Conservation (phyloP, 2,888 invertebrate genomes). For the Pterostichus madidus region DNA sequence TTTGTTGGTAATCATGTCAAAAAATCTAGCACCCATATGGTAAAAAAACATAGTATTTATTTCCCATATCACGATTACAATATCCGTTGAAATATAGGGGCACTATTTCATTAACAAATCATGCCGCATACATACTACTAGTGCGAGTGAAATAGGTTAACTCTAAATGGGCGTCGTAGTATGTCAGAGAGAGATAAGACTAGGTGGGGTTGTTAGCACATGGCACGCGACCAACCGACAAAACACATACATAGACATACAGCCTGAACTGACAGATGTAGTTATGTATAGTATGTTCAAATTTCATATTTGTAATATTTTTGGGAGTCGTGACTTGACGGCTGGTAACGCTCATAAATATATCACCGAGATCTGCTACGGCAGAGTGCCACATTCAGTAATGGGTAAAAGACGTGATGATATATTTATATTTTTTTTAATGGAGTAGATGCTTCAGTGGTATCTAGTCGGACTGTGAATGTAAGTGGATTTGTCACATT, state of each 20-base stretch:
- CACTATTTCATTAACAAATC: conserved; percentile 6
- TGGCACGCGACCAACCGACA: conserved; percentile 21
- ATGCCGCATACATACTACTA: background rate
- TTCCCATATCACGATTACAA: background rate
- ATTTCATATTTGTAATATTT: conserved; percentile 9
- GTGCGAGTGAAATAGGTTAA: background rate
- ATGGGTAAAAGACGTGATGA: too few species aligned
- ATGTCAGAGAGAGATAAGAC: background rate
- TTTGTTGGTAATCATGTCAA: too few species aligned
- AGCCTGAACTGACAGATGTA: conserved; percentile 8
- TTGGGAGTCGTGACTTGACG: too few species aligned
- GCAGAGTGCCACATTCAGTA: too few species aligned
- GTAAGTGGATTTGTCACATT: too few species aligned
- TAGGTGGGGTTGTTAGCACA: background rate
- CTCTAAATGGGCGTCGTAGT: background rate
- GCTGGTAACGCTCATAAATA: too few species aligned
- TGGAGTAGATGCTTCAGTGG: too few species aligned
- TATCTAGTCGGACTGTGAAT: too few species aligned
- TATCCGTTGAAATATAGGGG: background rate
- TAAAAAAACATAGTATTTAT: background rate
- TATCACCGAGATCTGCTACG: too few species aligned
- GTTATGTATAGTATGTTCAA: background rate
- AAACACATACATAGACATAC: conserved; percentile 17
- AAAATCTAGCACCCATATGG: background rate
- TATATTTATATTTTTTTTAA: too few species aligned